A percentile compares a stretch with the other conserved stretches of the same genome.
Conservation (phyloP, 2,888 invertebrate genomes). For the Brassicogethes aeneus region DNA sequence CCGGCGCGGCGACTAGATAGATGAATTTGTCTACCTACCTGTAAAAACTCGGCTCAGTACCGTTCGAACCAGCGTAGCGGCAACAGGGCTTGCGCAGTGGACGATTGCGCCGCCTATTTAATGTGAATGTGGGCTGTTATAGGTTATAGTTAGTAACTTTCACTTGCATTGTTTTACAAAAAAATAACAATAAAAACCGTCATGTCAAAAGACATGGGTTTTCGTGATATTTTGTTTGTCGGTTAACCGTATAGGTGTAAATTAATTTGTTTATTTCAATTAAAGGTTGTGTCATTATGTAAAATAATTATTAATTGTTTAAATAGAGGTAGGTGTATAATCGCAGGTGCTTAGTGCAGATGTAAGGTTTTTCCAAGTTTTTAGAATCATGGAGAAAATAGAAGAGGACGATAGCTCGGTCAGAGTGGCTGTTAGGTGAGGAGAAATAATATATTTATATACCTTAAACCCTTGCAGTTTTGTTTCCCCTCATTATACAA, state of each 20-base stretch:
- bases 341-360: conserved; percentile 22
- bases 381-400: conserved; percentile 35
- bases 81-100: not conserved
- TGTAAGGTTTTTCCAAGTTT: not conserved
- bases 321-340: conserved; percentile 30
- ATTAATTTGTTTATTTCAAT: no score
- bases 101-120: not conserved
- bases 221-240: not conserved
- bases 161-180: not conserved
- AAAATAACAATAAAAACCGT: not conserved
- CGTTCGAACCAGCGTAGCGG: not conserved
- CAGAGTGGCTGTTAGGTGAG: conserved; percentile 60
- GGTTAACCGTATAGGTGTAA: no score
- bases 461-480: not conserved
- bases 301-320: conserved; percentile 16
- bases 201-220: not conserved
- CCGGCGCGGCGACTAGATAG: no score
- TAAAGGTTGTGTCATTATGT: no score
- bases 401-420: conserved; percentile 58
- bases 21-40: no score
- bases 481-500: not conserved
- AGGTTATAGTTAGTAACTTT: not conserved
- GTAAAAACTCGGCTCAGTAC: no score
- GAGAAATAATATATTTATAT: not conserved
- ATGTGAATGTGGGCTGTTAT: not conserved